Evolutionary conservation across 2,888 invertebrate species (phyloP), one percentile per base, ranked within the genome.

Genomic region (Dynastes maya): DNA sequence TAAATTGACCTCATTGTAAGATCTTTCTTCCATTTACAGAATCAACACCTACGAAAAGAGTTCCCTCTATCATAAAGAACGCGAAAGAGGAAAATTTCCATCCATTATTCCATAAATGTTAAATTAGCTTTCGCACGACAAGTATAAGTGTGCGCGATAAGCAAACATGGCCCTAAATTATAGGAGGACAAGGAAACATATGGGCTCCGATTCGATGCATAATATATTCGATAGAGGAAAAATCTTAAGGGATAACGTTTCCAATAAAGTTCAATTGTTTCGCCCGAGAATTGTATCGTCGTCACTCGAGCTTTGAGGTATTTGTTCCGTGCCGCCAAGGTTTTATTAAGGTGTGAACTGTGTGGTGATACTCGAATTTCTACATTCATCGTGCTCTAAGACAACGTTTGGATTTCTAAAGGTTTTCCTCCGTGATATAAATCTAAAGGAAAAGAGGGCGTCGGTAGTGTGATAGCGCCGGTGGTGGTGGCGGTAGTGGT

Each of bases 361-460:
- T 82, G 55, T 55, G 82, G 81, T 80, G 81, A 78, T 80, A 79
- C 83, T 84, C 84, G 83, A 83, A 84, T 84, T 84, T 85, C 84
- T 83, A 80, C 72, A 71, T 64, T 70, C 78, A 83, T 83, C 83
- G 84, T 86, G 84, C 45, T 45, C 85, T 86, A 86, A 85, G 85
- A 86, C 86, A 86, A 85, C 86, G 85, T 85, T 86, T 84, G 84
- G 84, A 84, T 84, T 85, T 84, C 84, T 83, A 84, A 84, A 84
- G 84, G 85, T 83, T 82, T 82, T 74, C 61, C 72, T 80, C 55
- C 8, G 2, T 83, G 84, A 85, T 85, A 86, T 86, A 86, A 86
- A 86, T 86, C 85, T 86, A 83, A 82, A 82, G 83, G 82, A 83
- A 84, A 71, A 55, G 71, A 58, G 61, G 61, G 61, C 61, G 65